A percentile compares a stretch with the other conserved stretches of the same genome.
phyloP scores from a whole-genome alignment of 2,113 vertebrate genomes.

The Neofelis nebulosa region DNA sequence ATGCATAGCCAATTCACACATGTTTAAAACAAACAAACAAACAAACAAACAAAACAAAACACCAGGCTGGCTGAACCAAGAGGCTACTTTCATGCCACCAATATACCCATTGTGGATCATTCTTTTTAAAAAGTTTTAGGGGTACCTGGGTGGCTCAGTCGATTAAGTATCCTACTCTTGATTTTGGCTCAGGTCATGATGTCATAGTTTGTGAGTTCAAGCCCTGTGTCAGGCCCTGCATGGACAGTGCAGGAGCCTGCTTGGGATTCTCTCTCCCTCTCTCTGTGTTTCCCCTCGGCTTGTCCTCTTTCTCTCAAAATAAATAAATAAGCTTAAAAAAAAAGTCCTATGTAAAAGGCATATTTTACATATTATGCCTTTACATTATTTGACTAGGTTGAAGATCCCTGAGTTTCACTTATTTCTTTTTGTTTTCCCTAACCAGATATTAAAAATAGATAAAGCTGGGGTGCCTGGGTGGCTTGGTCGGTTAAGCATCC shows the following conservation, averaged over 20 bases:
- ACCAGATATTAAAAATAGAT: not conserved
- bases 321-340: not conserved
- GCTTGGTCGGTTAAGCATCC: no score
- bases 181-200: no score
- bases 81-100: not conserved
- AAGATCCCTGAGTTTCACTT: not conserved
- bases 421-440: not conserved
- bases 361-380: no score
- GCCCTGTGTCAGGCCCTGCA: no score
- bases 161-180: no score
- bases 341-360: not conserved
- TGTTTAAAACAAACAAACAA: not conserved
- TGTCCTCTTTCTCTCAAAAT: no score
- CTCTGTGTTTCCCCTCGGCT: no score
- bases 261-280: no score
- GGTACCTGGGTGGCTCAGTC: no score
- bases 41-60: not conserved
- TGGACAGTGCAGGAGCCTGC: no score
- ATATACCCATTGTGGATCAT: not conserved
- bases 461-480: no score
- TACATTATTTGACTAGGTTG: not conserved
- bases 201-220: no score
- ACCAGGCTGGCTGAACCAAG: not conserved
- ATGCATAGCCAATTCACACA: not conserved
- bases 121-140: not conserved